Base-by-base conservation (phyloP, 2,113 vertebrate genomes). In the Vimba vimba region DNA sequence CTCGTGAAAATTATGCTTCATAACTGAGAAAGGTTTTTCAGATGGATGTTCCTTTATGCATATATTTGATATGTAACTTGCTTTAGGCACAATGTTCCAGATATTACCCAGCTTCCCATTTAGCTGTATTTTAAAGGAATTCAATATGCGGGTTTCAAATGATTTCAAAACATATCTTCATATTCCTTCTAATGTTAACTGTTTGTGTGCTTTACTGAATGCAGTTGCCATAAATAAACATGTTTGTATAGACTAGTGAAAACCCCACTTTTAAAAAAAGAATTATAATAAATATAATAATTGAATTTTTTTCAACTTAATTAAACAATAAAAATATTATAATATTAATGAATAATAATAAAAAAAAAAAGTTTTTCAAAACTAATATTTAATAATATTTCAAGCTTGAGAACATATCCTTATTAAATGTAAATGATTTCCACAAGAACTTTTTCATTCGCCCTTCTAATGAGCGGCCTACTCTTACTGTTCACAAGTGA, bases 401-500 rank as follows among this genome's bases (percentile, higher is more conserved):
- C 23, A 27, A 27, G 57, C 71, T 84, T 76, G 6, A 66, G 25
- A 4, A 25, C 10, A 66, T 23, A 75, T 50, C n/a, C 39, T 74
- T 77, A 82, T 62, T 79, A 77, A 71, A 88, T 78, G 50, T 45
- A 82, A 30, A 25, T 87, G 47, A 23, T 82, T 84, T 88, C 60
- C 86, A 60, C 76, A 77, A 79, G 25, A 60, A 64, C 36, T 39
- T 66, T 86, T 82, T 74, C 76, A 43, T 83, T 86, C 83, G 33
- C 83, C 23, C 69, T 30, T 80, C 7, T 39, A 68, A 82, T 83
- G 79, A 84, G 79, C 66, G 75, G 59, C 82, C 82, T 75, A 30
- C 87, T 84, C 87, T 74, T 92, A 47, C 88, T 76, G 84, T 82
- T 79, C 59, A 74, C 84, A 75, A 89, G 86, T 88, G 84, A 87